Percentiles rank a stretch among this genome's conserved stretches.
These are phyloP conservation scores for Ceratina japonica DNA, from an alignment of 1,140 invertebrate genomes.

Conservation along the genomic window DNA sequence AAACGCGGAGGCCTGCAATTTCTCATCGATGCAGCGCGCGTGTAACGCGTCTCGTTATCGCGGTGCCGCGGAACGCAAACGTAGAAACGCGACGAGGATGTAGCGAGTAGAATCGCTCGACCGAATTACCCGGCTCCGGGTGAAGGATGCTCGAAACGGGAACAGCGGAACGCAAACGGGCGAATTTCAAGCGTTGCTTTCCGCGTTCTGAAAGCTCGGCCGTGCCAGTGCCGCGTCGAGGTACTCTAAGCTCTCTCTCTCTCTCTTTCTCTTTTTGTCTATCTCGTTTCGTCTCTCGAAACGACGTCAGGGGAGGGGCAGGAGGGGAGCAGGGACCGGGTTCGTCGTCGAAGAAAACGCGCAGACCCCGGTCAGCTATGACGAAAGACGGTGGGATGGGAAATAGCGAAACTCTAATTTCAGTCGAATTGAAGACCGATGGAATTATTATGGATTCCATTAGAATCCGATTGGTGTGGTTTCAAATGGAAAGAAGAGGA, in stretches of 20 bases:
- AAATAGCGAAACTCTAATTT: background rate
- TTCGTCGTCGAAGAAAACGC: conserved; percentile 1
- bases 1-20: too few relatives aligned
- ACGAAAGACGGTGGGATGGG: background rate
- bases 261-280: background rate
- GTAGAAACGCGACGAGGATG: background rate
- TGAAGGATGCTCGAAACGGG: conserved; percentile 33
- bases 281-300: conserved; percentile 5
- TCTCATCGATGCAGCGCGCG: too few relatives aligned
- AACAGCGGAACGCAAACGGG: conserved; percentile 34
- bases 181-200: conserved; percentile 51
- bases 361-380: conserved; percentile 4
- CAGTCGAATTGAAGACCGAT: background rate
- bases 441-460: too few relatives aligned
- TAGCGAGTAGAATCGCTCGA: conserved; percentile 20
- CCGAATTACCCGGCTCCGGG: conserved; percentile 27
- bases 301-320: background rate
- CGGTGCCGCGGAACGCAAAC: background rate
- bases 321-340: background rate
- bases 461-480: too few relatives aligned
- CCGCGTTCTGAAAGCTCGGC: conserved; percentile 43
- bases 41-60: conserved; percentile 7
- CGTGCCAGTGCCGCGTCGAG: background rate
- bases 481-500: too few relatives aligned
- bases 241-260: background rate